Percentiles rank a stretch among this genome's conserved stretches.
phyloP scores from a whole-genome alignment of 2,113 vertebrate genomes.

The Phyllopteryx taeniolatus region DNA sequence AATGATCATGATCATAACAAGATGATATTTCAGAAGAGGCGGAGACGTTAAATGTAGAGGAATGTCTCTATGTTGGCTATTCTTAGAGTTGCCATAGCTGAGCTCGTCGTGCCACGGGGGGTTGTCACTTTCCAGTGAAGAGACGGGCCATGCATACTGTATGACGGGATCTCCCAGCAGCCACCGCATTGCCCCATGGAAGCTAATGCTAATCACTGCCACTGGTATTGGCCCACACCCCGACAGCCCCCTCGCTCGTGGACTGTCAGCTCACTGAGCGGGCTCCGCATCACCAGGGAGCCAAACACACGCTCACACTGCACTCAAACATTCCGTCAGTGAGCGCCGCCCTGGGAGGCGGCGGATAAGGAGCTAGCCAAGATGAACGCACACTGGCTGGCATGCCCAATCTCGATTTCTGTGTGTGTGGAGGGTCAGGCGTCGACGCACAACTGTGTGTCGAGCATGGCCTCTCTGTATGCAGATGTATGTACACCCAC shows the following conservation, averaged over 20 bases:
- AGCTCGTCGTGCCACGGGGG: constrained; percentile 57
- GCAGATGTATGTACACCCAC: constrained; percentile 31
- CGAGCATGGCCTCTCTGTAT: constrained; percentile 12
- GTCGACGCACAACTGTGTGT: constrained; percentile 23
- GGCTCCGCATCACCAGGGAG: constrained; percentile 65
- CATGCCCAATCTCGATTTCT: constrained; percentile 8
- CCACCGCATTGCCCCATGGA: constrained; percentile 65
- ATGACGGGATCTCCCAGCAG: constrained; percentile 65
- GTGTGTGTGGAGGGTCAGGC: neutral
- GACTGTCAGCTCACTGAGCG: constrained; percentile 69
- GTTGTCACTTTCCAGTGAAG: constrained; percentile 68
- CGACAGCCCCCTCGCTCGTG: neutral
- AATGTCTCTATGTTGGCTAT: constrained; percentile 31
- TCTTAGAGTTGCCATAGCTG: constrained; percentile 38
- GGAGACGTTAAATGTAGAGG: constrained; percentile 19
- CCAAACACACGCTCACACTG: constrained; percentile 22
- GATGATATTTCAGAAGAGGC: constrained; percentile 9
- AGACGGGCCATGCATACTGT: constrained; percentile 54
- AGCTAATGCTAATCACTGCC: constrained; percentile 69
- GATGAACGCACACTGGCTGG: constrained; percentile 29
- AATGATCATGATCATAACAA: neutral
- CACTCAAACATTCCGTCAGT: constrained; percentile 35
- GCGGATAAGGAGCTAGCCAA: constrained; percentile 42
- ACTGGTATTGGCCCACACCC: constrained; percentile 45
- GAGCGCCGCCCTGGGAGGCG: constrained; percentile 40